A percentile compares a stretch with the other conserved stretches of the same genome.
Conservation (phyloP, 2,113 vertebrate genomes). For the Silurus meridionalis region DNA sequence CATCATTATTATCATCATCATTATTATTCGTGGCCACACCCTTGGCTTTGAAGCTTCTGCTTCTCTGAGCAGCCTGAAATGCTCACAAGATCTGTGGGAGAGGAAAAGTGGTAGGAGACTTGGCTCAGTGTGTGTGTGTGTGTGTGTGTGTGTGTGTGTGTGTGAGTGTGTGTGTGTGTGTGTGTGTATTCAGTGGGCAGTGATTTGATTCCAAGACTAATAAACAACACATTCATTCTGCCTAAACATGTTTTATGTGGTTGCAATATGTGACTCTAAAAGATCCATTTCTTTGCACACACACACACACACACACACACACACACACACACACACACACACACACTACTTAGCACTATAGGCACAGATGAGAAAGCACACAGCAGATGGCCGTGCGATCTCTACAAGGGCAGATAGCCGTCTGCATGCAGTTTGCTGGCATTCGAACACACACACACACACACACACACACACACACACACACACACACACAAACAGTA, state of each 20-base stretch:
- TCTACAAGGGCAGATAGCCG: constrained; percentile 63
- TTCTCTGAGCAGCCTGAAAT: constrained; percentile 40
- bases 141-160: not conserved
- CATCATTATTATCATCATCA: not conserved
- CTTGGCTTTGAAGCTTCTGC: constrained; percentile 56
- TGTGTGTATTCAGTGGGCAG: constrained; percentile 44
- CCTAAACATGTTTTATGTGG: constrained; percentile 50
- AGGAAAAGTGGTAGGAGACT: constrained; percentile 31
- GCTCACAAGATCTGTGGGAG: constrained; percentile 35
- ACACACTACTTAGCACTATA: constrained; percentile 48
- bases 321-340: constrained; percentile 30
- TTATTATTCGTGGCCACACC: constrained; percentile 43
- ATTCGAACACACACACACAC: constrained; percentile 30
- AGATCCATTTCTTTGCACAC: constrained; percentile 20
- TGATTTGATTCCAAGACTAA: constrained; percentile 46
- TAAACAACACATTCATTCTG: constrained; percentile 34
- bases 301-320: constrained; percentile 14
- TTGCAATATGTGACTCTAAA: constrained; percentile 14
- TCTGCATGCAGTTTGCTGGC: constrained; percentile 56
- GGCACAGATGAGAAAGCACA: constrained; percentile 56
- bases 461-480: constrained; percentile 21
- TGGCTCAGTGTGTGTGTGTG: constrained; percentile 15
- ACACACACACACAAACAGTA: constrained; percentile 22
- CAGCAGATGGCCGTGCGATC: constrained; percentile 70
- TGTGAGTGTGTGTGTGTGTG: constrained; percentile 29